Percentiles rank a stretch among this genome's conserved stretches.
These are phyloP conservation scores for Isurus oxyrinchus DNA, from an alignment of 2,113 vertebrate genomes.

Conservation along the genomic window DNA sequence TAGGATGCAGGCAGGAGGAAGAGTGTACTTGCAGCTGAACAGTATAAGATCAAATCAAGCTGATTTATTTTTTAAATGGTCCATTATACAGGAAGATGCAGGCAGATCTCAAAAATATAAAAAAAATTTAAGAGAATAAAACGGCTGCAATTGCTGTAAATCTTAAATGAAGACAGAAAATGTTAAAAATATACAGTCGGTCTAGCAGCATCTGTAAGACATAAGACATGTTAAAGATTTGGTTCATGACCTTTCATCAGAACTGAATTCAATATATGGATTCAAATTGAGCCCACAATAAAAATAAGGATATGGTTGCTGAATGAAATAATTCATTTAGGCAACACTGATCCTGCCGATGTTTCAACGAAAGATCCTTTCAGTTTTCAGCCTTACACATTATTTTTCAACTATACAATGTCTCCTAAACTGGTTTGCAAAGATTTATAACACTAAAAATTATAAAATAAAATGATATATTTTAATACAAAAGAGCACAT, in stretches of 20 bases:
- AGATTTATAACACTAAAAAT: not conserved
- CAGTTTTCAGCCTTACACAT: not conserved
- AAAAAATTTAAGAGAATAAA: not conserved
- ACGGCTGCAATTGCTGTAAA: not conserved
- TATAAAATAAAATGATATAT: not conserved
- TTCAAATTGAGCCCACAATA: not conserved
- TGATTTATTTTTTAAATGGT: not conserved
- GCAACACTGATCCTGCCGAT: not conserved
- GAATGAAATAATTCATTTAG: not conserved
- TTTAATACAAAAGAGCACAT: not conserved
- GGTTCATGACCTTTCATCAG: not conserved
- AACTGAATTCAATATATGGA: conserved; percentile 8
- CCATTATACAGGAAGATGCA: not conserved
- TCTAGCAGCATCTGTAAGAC: not conserved
- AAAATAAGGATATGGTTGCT: not conserved
- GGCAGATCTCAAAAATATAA: not conserved
- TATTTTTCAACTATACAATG: not conserved
- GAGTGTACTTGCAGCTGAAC: not conserved
- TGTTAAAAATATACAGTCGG: not conserved
- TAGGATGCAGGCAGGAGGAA: not conserved
- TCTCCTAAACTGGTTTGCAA: not conserved
- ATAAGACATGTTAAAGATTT: conserved; percentile 20
- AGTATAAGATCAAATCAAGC: not conserved
- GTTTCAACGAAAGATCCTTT: not conserved
- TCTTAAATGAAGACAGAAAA: not conserved